Evolutionary conservation across 2,797 vertebrate genomes (phyloP).

Genomic region (Acipenser ruthenus): DNA sequence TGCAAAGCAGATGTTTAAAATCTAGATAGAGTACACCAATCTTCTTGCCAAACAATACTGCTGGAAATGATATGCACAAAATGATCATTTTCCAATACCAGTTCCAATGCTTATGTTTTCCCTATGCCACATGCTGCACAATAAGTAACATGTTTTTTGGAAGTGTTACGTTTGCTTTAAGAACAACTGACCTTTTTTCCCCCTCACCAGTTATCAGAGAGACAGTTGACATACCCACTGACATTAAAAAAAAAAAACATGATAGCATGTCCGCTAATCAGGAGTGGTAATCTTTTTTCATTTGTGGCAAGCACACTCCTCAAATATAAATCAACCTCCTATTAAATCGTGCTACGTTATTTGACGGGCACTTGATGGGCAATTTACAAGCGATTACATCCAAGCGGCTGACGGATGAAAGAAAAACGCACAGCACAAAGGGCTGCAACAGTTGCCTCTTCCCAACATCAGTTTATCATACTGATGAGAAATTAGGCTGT

Average conservation of each 20-base stretch:
- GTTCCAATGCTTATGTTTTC: no score
- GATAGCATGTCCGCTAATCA: slow-evolving; percentile 2
- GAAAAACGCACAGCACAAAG: slow-evolving; percentile 7
- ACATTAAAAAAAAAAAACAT: background rate
- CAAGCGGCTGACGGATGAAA: slow-evolving; percentile 3
- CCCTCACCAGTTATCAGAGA: no score
- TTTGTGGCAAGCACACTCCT: slow-evolving; percentile 2
- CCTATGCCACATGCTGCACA: no score
- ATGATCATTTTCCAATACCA: no score
- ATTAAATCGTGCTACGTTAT: slow-evolving; percentile 4
- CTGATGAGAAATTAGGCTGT: slow-evolving; percentile 14
- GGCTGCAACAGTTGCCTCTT: slow-evolving; percentile 7
- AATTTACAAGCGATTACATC: slow-evolving; percentile 11
- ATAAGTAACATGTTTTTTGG: no score
- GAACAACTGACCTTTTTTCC: no score
- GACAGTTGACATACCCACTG: no score
- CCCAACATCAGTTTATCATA: slow-evolving; percentile 11
- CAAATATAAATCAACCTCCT: slow-evolving; percentile 4
- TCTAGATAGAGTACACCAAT: no score
- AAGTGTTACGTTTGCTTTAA: no score
- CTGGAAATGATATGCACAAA: no score
- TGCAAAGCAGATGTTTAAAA: no score
- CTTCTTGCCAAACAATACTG: no score
- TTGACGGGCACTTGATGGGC: slow-evolving; percentile 11
- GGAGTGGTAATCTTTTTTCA: slow-evolving; percentile 3